These are phyloP conservation scores for Hirtodrosophila confusa DNA, from an alignment of 2,888 invertebrate genomes.

Conservation along the genomic window DNA sequence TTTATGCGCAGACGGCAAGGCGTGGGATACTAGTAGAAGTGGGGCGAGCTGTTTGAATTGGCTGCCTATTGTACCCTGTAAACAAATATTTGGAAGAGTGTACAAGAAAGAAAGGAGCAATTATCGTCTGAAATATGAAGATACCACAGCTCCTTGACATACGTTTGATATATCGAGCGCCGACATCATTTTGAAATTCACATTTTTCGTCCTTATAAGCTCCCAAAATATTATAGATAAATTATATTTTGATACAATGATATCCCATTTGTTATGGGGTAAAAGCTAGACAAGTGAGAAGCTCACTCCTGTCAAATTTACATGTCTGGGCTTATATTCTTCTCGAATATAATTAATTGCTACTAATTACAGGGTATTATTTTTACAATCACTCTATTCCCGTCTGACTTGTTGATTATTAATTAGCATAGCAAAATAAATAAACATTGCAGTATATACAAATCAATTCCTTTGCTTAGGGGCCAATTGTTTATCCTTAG, in stretches of 20 bases:
- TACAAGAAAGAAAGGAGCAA: neutral
- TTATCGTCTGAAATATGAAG: too few relatives aligned
- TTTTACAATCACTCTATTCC: neutral
- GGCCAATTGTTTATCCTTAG: conserved; percentile 3
- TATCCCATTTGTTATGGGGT: too few relatives aligned
- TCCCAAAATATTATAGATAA: too few relatives aligned
- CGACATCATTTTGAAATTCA: too few relatives aligned
- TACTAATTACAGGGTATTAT: conserved; percentile 24
- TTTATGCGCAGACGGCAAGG: conserved; percentile 9
- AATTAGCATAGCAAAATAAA: conserved; percentile 42
- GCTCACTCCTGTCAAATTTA: too few relatives aligned
- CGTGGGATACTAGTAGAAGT: neutral
- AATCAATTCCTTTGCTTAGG: conserved; percentile 24
- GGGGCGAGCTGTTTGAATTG: neutral
- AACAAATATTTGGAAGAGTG: neutral
- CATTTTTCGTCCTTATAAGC: too few relatives aligned
- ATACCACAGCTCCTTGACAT: too few relatives aligned
- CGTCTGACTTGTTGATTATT: conserved; percentile 44
- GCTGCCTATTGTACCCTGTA: conserved; percentile 9
- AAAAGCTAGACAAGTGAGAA: too few relatives aligned
- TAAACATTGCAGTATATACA: conserved; percentile 26
- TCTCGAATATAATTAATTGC: too few relatives aligned
- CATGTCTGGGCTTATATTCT: too few relatives aligned
- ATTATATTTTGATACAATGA: too few relatives aligned
- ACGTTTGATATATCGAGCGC: too few relatives aligned